Percentiles rank a stretch among this genome's conserved stretches.
phyloP scores from a whole-genome alignment of 2,797 vertebrate genomes.

The Brachymystax lenok region DNA sequence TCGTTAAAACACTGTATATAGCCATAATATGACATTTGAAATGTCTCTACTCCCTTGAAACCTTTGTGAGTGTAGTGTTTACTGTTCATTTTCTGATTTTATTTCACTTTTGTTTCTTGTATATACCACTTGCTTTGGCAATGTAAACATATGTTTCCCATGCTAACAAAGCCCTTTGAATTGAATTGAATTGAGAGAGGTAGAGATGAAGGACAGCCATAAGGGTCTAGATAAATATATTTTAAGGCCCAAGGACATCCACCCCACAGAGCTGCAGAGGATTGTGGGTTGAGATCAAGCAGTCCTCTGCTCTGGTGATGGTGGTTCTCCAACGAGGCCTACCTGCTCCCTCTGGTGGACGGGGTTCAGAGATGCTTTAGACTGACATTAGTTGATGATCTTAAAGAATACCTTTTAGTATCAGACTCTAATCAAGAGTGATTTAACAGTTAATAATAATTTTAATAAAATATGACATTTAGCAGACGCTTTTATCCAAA shows the following conservation, averaged over 20 bases:
- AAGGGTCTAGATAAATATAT: not conserved
- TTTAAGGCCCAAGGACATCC: not conserved
- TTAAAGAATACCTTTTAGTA: not conserved
- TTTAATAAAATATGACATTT: too few relatives aligned
- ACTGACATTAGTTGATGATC: not conserved
- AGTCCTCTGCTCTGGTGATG: constrained; percentile 55
- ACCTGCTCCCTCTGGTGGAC: constrained; percentile 5
- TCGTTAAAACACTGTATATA: too few relatives aligned
- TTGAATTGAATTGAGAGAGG: not conserved
- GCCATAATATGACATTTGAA: too few relatives aligned
- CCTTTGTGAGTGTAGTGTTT: too few relatives aligned
- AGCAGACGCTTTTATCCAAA: too few relatives aligned
- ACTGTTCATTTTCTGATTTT: too few relatives aligned
- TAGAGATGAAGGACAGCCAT: not conserved
- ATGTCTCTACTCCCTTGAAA: too few relatives aligned
- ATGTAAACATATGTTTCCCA: too few relatives aligned
- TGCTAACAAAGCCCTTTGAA: too few relatives aligned
- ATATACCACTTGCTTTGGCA: too few relatives aligned
- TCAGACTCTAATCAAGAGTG: not conserved
- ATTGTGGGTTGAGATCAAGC: constrained; percentile 34
- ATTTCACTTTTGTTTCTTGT: too few relatives aligned
- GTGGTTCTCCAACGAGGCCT: constrained; percentile 40
- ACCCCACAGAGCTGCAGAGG: constrained; percentile 1
- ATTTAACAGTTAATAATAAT: too few relatives aligned
- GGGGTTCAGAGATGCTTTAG: not conserved